A percentile compares a stretch with the other conserved stretches of the same genome.
Conservation (phyloP, 2,113 vertebrate genomes). For the Geothlypis trichas region DNA sequence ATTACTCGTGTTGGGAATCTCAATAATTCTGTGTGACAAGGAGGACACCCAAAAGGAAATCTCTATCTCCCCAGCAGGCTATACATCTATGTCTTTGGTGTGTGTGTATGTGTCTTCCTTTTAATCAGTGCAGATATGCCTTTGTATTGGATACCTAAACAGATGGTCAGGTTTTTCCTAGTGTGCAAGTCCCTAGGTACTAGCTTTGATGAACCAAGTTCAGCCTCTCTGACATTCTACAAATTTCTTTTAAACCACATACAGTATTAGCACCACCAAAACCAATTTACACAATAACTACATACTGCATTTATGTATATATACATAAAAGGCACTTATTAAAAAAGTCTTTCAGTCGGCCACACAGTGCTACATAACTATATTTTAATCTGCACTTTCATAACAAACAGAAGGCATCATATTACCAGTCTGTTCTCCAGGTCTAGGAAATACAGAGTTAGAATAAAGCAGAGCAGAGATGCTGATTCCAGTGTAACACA, state of each 20-base stretch:
- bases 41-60: neutral
- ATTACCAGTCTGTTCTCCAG: neutral
- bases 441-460: neutral
- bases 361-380: neutral
- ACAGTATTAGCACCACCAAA: neutral
- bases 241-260: neutral
- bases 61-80: neutral
- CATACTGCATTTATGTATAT: neutral
- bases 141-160: neutral
- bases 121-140: fast-evolving
- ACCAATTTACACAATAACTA: neutral
- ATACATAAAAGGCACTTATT: neutral
- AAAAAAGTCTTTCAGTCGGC: neutral
- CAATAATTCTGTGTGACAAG: neutral
- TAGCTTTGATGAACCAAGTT: neutral
- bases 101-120: neutral
- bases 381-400: neutral
- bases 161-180: neutral
- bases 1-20: neutral
- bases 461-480: neutral
- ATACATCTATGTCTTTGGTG: neutral
- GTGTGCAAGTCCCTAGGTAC: neutral
- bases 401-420: neutral
- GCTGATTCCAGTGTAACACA: neutral
- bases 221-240: neutral